Evolutionary conservation across 2,888 invertebrate species (phyloP).

Genomic region (Macrosiphum euphorbiae): DNA sequence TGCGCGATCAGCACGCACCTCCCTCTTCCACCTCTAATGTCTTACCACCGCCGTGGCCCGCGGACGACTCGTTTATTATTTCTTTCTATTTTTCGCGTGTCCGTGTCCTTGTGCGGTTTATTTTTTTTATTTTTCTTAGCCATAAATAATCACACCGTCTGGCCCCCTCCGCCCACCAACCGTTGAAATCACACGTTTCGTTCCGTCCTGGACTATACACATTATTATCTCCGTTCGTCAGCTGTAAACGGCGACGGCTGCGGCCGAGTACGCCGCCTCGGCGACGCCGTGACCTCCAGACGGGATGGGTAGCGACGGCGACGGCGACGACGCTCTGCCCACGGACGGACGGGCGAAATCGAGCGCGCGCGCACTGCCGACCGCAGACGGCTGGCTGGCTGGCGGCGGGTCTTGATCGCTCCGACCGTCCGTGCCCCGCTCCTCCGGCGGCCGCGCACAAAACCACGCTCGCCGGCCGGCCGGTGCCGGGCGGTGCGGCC

Average conservation of each 20-base stretch:
- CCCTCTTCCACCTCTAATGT: background rate
- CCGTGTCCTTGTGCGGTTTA: slow-evolving; percentile 43
- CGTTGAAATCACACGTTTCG: background rate
- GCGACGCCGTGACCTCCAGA: slow-evolving; percentile 63
- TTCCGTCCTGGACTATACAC: slow-evolving; percentile 19
- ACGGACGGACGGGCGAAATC: slow-evolving; percentile 18
- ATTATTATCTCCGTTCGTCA: slow-evolving; percentile 52
- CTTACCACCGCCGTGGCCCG: background rate
- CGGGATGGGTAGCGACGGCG: slow-evolving; percentile 42
- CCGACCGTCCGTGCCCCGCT: slow-evolving; percentile 2
- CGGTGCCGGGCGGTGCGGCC: slow-evolving; percentile 21
- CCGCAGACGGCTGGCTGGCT: slow-evolving; percentile 27
- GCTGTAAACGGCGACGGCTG: slow-evolving; percentile 45
- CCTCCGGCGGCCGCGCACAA: background rate
- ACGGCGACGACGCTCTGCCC: slow-evolving; percentile 33
- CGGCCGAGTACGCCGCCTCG: slow-evolving; percentile 2
- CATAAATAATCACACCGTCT: slow-evolving; percentile 41
- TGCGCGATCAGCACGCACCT: background rate
- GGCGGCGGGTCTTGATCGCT: background rate
- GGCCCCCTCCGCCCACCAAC: background rate
- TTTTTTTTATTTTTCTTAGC: background rate
- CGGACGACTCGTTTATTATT: background rate
- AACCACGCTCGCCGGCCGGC: slow-evolving; percentile 48
- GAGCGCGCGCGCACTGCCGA: slow-evolving; percentile 34
- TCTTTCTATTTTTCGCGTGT: background rate